A percentile compares a stretch with the other conserved stretches of the same genome.
phyloP scores from a whole-genome alignment of 2,888 invertebrate genomes.

The Magallana nippona region DNA sequence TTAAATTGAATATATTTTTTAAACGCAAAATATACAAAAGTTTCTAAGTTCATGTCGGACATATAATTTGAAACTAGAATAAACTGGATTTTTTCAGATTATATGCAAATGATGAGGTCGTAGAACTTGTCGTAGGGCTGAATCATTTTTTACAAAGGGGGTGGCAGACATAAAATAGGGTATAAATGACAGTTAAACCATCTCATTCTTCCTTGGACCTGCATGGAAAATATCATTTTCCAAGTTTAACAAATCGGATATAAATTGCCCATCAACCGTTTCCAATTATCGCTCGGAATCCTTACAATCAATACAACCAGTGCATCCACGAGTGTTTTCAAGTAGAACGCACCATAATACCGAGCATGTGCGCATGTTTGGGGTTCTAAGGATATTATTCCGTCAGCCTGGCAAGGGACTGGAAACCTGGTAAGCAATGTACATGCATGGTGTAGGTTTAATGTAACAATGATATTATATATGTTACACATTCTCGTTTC shows the following conservation, averaged over 20 bases:
- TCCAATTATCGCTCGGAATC: not conserved
- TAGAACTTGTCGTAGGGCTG: not conserved
- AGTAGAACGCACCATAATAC: slow-evolving; percentile 4
- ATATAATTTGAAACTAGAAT: slow-evolving; percentile 14
- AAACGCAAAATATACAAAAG: too few relatives aligned
- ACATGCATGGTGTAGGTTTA: not conserved
- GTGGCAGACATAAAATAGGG: not conserved
- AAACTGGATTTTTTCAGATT: slow-evolving; percentile 21
- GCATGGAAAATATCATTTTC: too few relatives aligned
- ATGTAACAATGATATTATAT: too few relatives aligned
- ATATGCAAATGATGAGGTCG: slow-evolving; percentile 4
- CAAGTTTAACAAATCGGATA: not conserved
- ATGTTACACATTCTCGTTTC: too few relatives aligned
- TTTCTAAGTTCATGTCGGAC: not conserved
- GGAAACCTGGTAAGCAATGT: not conserved
- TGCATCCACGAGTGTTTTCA: not conserved
- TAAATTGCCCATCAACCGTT: not conserved
- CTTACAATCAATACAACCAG: not conserved
- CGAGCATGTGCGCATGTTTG: slow-evolving; percentile 20
- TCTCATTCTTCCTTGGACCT: too few relatives aligned
- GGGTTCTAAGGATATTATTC: not conserved
- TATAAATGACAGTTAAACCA: not conserved
- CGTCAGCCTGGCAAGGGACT: not conserved
- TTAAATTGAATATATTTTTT: too few relatives aligned
- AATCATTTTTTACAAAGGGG: slow-evolving; percentile 15